phyloP scores from a whole-genome alignment of 2,888 invertebrate species.

The Ennomos erosarius region DNA sequence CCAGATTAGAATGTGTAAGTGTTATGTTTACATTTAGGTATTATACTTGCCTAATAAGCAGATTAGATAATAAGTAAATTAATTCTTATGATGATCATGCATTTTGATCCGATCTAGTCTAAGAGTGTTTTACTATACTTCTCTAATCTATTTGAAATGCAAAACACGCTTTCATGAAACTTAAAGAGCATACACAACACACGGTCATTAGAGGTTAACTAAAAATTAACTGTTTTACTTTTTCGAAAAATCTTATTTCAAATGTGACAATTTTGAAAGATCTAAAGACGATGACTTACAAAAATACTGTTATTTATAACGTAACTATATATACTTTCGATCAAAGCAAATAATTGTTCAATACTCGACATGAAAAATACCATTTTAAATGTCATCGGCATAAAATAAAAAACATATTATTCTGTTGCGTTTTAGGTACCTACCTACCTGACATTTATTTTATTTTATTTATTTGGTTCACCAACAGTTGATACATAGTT shows the following conservation, averaged over 20 bases:
- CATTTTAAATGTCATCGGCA: too few relatives aligned
- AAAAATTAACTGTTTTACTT: too few relatives aligned
- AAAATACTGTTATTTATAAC: neutral
- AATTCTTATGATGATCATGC: conserved; percentile 41
- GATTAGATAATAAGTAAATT: conserved; percentile 36
- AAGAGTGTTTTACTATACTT: conserved; percentile 22
- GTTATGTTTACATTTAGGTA: conserved; percentile 33
- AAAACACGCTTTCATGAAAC: conserved; percentile 5
- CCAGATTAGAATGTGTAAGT: conserved; percentile 23
- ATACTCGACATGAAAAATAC: too few relatives aligned
- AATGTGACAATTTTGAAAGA: conserved; percentile 9
- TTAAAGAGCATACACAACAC: too few relatives aligned
- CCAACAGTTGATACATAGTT: too few relatives aligned
- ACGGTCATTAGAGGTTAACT: too few relatives aligned
- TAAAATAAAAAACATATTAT: too few relatives aligned
- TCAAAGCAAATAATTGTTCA: too few relatives aligned
- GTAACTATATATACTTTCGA: too few relatives aligned
- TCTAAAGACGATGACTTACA: neutral
- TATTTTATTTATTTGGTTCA: too few relatives aligned
- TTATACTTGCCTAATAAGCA: conserved; percentile 29
- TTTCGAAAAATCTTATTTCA: neutral
- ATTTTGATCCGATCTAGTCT: conserved; percentile 33
- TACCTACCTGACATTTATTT: too few relatives aligned
- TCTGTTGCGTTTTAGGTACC: neutral
- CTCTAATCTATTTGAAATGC: conserved; percentile 23